Evolutionary conservation across 2,888 invertebrate species (phyloP).

Genomic region (Geotrupes spiniger): DNA sequence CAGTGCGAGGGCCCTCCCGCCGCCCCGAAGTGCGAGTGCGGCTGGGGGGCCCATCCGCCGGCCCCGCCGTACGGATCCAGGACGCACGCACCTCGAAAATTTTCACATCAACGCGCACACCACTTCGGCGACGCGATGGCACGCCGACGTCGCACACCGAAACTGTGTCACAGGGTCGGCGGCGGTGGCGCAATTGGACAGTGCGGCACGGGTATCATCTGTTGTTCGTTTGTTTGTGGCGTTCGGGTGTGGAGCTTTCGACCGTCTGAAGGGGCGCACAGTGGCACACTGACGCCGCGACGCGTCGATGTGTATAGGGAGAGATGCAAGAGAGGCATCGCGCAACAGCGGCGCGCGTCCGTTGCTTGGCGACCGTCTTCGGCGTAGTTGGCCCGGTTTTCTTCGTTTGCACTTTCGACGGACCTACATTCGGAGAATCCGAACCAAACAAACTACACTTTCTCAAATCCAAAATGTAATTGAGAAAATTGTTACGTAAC

Average conservation of each 20-base stretch:
- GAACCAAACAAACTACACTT: not conserved
- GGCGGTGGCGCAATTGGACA: slow-evolving; percentile 10
- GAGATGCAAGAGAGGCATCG: slow-evolving; percentile 24
- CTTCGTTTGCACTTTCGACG: slow-evolving; percentile 25
- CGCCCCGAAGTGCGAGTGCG: slow-evolving; percentile 38
- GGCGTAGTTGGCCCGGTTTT: slow-evolving; percentile 18
- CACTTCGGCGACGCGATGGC: slow-evolving; percentile 5
- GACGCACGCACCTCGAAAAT: slow-evolving; percentile 27
- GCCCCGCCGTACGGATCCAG: slow-evolving; percentile 55
- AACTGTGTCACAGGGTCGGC: slow-evolving; percentile 10
- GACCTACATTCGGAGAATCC: not conserved
- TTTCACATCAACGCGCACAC: slow-evolving; percentile 4
- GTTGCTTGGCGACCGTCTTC: slow-evolving; percentile 35
- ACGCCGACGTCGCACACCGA: not conserved
- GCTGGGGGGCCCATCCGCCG: slow-evolving; percentile 48
- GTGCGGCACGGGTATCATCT: slow-evolving; percentile 1
- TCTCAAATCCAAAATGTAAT: too few relatives aligned
- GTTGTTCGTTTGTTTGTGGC: slow-evolving; percentile 1
- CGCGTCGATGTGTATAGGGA: slow-evolving; percentile 15
- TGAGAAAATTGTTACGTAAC: too few relatives aligned
- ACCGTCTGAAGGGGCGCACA: slow-evolving; percentile 23
- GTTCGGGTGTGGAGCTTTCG: not conserved
- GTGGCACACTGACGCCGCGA: slow-evolving; percentile 31
- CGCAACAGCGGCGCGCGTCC: slow-evolving; percentile 35
- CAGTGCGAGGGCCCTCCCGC: slow-evolving; percentile 41